Conservation (phyloP, 1,140 invertebrate species). For the Euwallacea similis region DNA sequence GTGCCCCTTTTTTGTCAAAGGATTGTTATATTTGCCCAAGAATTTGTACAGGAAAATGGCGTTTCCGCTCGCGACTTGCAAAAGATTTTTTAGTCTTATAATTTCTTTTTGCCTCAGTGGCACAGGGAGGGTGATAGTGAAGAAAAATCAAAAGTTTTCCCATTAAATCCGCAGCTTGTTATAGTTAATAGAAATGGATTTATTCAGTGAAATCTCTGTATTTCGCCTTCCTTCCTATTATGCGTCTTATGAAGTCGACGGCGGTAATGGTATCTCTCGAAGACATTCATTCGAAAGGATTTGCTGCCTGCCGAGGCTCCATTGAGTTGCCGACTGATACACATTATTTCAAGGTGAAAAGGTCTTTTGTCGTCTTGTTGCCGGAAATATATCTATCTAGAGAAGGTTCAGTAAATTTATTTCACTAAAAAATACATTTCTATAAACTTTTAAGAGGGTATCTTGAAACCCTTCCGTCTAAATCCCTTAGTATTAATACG, state of each 20-base stretch:
- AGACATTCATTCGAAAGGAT: conserved; percentile 35
- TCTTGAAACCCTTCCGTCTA: not conserved
- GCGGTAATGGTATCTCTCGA: conserved; percentile 26
- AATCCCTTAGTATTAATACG: conserved; percentile 4
- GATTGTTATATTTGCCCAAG: no score
- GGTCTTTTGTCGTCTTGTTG: conserved; percentile 18
- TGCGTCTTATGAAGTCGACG: conserved; percentile 19
- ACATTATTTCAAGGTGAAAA: conserved; percentile 33
- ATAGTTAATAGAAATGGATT: not conserved
- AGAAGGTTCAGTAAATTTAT: not conserved
- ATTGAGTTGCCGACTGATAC: conserved; percentile 32
- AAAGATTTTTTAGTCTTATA: no score
- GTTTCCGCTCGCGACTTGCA: no score
- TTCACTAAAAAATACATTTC: no score
- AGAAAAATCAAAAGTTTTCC: not conserved
- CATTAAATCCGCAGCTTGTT: not conserved
- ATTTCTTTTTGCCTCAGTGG: no score
- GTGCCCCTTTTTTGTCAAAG: not conserved
- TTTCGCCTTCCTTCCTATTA: conserved; percentile 10
- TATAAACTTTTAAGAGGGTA: not conserved
- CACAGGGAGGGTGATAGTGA: no score
- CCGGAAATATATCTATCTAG: not conserved
- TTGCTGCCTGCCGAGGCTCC: conserved; percentile 20
- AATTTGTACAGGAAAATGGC: no score
- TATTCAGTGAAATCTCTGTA: not conserved